Evolutionary conservation across 2,888 invertebrate species (phyloP).

Genomic region (Laspeyria flexula): DNA sequence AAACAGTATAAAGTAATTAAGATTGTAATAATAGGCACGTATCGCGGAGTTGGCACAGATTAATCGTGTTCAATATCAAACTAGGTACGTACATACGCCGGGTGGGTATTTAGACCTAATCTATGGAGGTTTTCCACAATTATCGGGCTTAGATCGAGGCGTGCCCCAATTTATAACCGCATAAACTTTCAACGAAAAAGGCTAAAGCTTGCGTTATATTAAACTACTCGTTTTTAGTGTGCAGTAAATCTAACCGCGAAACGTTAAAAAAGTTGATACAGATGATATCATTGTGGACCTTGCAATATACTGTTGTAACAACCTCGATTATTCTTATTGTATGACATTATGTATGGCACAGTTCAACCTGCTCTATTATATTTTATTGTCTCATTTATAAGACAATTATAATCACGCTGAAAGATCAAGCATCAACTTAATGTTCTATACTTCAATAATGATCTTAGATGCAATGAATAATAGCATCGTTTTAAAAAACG

Average conservation of each 20-base stretch:
- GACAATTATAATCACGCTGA: conserved; percentile 11
- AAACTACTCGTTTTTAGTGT: conserved; percentile 45
- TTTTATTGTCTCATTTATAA: conserved; percentile 18
- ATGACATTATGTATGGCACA: conserved; percentile 9
- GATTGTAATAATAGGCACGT: neutral
- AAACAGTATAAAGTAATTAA: neutral
- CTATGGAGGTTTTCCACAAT: conserved; percentile 60
- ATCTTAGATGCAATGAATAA: neutral
- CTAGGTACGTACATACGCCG: conserved; percentile 28
- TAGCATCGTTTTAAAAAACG: conserved; percentile 1
- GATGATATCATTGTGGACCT: conserved; percentile 36
- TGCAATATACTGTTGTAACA: conserved; percentile 23
- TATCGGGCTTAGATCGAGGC: conserved; percentile 60
- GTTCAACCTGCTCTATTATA: conserved; percentile 12
- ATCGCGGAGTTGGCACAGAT: conserved; percentile 9
- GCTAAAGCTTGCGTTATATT: conserved; percentile 45
- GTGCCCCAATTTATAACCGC: conserved; percentile 64
- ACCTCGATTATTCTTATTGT: conserved; percentile 13
- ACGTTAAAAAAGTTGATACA: conserved; percentile 41
- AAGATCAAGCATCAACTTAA: conserved; percentile 4
- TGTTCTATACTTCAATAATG: conserved; percentile 3
- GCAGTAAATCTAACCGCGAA: conserved; percentile 45
- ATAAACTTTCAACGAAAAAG: conserved; percentile 61
- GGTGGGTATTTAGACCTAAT: conserved; percentile 55
- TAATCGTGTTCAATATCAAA: conserved; percentile 29